phyloP scores from a whole-genome alignment of 2,113 vertebrate genomes.

The Bos taurus region DNA sequence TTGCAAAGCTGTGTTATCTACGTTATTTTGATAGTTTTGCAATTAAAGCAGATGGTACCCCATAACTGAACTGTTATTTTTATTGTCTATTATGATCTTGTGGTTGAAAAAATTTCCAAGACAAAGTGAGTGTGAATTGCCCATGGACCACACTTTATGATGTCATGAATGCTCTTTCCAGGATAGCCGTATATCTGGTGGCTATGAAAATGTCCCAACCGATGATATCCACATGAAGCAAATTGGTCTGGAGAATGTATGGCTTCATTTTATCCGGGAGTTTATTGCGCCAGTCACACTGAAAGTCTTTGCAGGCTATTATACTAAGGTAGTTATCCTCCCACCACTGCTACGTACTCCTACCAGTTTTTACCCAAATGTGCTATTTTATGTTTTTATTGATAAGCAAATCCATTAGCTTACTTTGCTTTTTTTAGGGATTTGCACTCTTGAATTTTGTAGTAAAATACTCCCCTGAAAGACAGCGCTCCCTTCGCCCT shows the following conservation, averaged over 20 bases:
- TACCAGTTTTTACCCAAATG: neutral
- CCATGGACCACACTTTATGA: neutral
- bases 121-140: neutral
- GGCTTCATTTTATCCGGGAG: slow-evolving; percentile 98
- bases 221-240: slow-evolving; percentile 99
- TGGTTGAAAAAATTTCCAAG: slow-evolving; percentile 11
- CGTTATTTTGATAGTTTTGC: neutral
- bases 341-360: neutral
- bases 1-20: neutral
- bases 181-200: slow-evolving; percentile 95
- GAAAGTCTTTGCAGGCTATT: slow-evolving; percentile 98
- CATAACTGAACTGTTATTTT: slow-evolving; percentile 13
- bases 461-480: slow-evolving; percentile 94
- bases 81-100: neutral
- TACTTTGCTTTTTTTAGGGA: slow-evolving; percentile 80
- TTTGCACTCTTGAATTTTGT: slow-evolving; percentile 95
- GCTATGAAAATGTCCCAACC: slow-evolving; percentile 97
- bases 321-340: slow-evolving; percentile 88
- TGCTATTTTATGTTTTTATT: neutral
- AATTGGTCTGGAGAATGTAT: slow-evolving; percentile 91
- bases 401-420: neutral
- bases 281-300: slow-evolving; percentile 95
- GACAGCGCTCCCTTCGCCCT: slow-evolving; percentile 90
- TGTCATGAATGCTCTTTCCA: slow-evolving; percentile 68
- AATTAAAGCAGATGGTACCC: neutral